phyloP scores from a whole-genome alignment of 2,888 invertebrate species.

The Rosalia funebris region DNA sequence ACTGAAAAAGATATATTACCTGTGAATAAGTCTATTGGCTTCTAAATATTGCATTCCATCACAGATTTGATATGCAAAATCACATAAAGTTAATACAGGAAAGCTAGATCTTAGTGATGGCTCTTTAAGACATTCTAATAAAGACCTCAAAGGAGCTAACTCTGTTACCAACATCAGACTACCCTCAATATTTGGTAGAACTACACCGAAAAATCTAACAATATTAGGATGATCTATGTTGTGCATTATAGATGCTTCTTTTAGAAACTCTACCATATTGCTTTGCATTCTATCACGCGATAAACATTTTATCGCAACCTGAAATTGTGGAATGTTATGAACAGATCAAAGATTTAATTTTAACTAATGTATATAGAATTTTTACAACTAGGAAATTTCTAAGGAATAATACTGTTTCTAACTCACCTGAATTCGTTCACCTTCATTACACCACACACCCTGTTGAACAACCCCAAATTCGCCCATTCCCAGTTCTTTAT shows the following conservation, averaged over 20 bases:
- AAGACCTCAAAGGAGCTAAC: slow-evolving; percentile 91
- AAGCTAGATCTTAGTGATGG: slow-evolving; percentile 90
- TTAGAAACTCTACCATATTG: slow-evolving; percentile 95
- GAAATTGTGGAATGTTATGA: too few relatives aligned
- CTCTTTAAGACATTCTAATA: slow-evolving; percentile 95
- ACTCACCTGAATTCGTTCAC: slow-evolving; percentile 76
- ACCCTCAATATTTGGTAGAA: slow-evolving; percentile 82
- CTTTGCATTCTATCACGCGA: slow-evolving; percentile 95
- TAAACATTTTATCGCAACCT: slow-evolving; percentile 97
- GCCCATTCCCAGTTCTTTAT: slow-evolving; percentile 94
- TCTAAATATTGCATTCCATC: slow-evolving; percentile 99
- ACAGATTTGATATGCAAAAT: slow-evolving; percentile 95
- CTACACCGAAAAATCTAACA: slow-evolving; percentile 96
- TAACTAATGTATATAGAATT: too few relatives aligned
- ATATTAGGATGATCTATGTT: slow-evolving; percentile 97
- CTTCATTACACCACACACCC: slow-evolving; percentile 96
- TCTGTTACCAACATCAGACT: slow-evolving; percentile 79
- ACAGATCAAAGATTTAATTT: too few relatives aligned
- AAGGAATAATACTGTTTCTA: background rate
- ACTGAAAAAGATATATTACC: slow-evolving; percentile 63
- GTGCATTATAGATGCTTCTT: slow-evolving; percentile 99
- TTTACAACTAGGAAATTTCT: too few relatives aligned
- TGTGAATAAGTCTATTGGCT: slow-evolving; percentile 94
- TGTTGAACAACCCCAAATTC: slow-evolving; percentile 99
- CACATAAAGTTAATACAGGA: slow-evolving; percentile 90